These are phyloP conservation scores for Luscinia megarhynchos DNA, from an alignment of 2,797 vertebrate genomes.

Conservation along the genomic window DNA sequence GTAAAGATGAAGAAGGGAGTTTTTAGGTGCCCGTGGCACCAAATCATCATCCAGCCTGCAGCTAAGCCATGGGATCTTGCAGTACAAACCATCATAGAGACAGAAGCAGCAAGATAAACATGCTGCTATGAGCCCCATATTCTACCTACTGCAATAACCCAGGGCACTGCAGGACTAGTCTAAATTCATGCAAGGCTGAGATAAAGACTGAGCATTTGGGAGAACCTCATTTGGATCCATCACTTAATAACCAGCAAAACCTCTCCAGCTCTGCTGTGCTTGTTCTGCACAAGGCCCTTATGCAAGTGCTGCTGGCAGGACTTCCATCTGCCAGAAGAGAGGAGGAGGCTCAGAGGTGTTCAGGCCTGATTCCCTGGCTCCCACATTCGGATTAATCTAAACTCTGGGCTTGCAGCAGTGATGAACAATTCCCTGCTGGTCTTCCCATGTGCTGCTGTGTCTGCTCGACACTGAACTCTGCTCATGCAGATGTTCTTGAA, in stretches of 20 bases:
- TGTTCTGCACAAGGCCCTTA: not conserved
- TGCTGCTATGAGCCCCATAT: fast-evolving
- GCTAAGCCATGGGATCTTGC: not conserved
- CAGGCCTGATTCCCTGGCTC: not conserved
- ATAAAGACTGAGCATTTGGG: not conserved
- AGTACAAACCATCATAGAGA: not conserved
- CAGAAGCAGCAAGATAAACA: not conserved
- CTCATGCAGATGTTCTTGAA: not conserved
- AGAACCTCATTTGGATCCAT: not conserved
- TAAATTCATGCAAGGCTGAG: not conserved
- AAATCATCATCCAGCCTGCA: not conserved
- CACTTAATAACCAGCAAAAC: not conserved
- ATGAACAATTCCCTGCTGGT: not conserved
- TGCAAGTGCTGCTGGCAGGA: not conserved
- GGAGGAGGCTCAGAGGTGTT: not conserved
- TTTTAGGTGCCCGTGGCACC: not conserved
- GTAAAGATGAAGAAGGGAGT: not conserved
- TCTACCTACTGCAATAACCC: not conserved
- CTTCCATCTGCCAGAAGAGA: not conserved
- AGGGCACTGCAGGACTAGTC: not conserved
- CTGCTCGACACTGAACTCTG: not conserved
- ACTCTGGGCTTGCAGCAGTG: not conserved
- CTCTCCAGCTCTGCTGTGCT: not conserved
- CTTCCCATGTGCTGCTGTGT: not conserved
- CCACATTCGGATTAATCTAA: not conserved